These are phyloP conservation scores for Reticulitermes lucifugus DNA, from an alignment of 2,888 invertebrate genomes.

Conservation along the genomic window DNA sequence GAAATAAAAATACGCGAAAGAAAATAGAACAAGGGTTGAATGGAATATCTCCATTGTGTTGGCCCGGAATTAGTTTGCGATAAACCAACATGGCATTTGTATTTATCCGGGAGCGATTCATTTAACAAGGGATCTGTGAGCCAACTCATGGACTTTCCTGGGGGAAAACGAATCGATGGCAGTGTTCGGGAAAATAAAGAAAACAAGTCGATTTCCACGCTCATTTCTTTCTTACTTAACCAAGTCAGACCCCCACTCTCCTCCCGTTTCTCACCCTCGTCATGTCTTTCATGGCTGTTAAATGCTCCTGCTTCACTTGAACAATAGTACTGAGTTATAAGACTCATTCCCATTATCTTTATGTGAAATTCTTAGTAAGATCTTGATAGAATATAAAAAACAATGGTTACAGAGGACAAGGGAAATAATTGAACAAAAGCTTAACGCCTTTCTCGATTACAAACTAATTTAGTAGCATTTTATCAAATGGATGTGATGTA, in stretches of 20 bases:
- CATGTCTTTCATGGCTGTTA: slow-evolving; percentile 5
- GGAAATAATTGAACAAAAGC: background rate
- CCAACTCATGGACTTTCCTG: background rate
- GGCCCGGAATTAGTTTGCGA: background rate
- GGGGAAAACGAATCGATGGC: background rate
- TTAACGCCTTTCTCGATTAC: slow-evolving; percentile 8
- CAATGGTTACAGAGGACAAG: background rate
- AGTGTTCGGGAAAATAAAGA: background rate
- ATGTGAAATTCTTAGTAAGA: slow-evolving; percentile 1
- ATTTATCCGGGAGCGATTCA: background rate
- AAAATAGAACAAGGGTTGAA: background rate
- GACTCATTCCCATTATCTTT: background rate
- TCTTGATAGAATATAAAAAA: background rate
- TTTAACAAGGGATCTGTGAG: background rate
- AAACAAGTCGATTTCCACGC: slow-evolving; percentile 11
- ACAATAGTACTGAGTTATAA: slow-evolving; percentile 4
- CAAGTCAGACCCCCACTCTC: background rate
- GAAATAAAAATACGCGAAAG: background rate
- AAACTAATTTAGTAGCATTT: background rate
- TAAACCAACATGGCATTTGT: background rate
- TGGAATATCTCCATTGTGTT: background rate
- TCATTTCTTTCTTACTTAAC: background rate
- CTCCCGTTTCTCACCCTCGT: background rate
- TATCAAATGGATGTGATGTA: background rate
- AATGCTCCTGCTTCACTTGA: background rate